phyloP scores from a whole-genome alignment of 92 coral and sea anemone genomes.

The Muricea muricata region DNA sequence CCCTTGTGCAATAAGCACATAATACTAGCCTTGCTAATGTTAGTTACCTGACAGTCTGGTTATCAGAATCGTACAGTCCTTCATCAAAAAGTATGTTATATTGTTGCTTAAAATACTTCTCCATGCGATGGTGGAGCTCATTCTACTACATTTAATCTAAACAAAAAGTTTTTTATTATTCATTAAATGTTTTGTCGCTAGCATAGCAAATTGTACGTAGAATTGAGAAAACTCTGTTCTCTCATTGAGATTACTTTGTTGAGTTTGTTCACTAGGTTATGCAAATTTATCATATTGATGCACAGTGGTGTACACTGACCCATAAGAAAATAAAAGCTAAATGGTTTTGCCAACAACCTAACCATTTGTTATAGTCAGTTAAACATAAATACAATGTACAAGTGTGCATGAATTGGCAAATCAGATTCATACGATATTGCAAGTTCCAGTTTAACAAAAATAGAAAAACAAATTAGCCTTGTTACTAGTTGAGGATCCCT shows the following conservation, averaged over 20 bases:
- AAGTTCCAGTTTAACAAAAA: background rate
- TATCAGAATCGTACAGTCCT: slow-evolving; percentile 7
- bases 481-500: slow-evolving; percentile 34
- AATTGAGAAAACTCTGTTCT: no score
- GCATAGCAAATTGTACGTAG: no score
- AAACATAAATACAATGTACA: no score
- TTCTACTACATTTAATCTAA: slow-evolving; percentile 10
- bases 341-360: no score
- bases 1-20: no score
- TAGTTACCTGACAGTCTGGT: background rate
- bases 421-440: background rate
- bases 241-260: no score
- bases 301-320: no score
- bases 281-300: no score
- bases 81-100: slow-evolving; percentile 1
- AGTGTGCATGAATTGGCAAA: background rate
- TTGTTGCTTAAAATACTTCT: slow-evolving; percentile 22
- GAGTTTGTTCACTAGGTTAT: no score
- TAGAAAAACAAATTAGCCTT: background rate
- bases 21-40: background rate
- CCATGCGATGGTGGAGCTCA: slow-evolving; percentile 18
- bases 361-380: no score
- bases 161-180: background rate
- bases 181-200: background rate
- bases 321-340: no score